These are phyloP conservation scores for Thaumatotibia leucotreta DNA, from an alignment of 1,140 invertebrate genomes.

Conservation along the genomic window DNA sequence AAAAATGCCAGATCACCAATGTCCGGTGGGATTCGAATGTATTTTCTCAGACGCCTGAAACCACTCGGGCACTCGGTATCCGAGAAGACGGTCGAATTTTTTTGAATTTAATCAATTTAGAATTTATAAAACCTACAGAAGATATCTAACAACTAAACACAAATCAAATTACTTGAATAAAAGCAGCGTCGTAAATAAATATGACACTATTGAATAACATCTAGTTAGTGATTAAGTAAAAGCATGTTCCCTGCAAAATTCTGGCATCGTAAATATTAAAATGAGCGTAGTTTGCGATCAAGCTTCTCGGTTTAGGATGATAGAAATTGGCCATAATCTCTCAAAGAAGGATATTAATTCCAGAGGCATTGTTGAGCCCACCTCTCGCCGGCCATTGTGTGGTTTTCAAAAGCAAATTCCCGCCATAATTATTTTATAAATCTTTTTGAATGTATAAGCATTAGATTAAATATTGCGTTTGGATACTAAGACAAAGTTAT, in stretches of 20 bases:
- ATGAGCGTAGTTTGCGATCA: background rate
- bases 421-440: constrained; percentile 22
- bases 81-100: too few relatives aligned
- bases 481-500: background rate
- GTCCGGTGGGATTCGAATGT: too few relatives aligned
- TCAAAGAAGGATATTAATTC: constrained; percentile 3
- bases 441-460: background rate
- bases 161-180: too few relatives aligned
- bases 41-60: too few relatives aligned
- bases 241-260: background rate
- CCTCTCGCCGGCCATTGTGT: background rate
- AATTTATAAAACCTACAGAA: too few relatives aligned
- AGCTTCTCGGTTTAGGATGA: background rate
- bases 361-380: background rate
- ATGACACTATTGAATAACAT: too few relatives aligned
- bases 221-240: too few relatives aligned
- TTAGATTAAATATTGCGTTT: background rate
- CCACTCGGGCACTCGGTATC: too few relatives aligned
- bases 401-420: background rate
- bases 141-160: too few relatives aligned
- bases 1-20: too few relatives aligned
- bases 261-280: background rate
- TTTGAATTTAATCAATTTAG: too few relatives aligned
- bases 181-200: too few relatives aligned
- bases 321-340: background rate